phyloP scores from a whole-genome alignment of 2,797 vertebrate genomes.

The Hozukius guyotensis region DNA sequence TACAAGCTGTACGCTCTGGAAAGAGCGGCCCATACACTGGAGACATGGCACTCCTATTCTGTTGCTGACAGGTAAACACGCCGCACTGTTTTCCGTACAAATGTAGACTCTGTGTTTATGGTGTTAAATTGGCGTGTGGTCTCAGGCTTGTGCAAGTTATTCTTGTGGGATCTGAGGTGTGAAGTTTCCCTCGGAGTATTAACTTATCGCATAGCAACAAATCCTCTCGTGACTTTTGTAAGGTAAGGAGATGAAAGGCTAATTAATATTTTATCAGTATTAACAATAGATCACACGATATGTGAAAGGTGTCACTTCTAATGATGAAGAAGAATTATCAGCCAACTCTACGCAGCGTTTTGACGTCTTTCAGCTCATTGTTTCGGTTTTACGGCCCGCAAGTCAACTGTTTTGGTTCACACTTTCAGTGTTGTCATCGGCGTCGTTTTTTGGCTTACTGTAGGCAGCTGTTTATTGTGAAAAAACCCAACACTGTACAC shows the following conservation, averaged over 20 bases:
- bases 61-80: constrained; percentile 85
- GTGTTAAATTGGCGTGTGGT: background rate
- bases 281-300: background rate
- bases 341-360: background rate
- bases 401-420: background rate
- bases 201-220: background rate
- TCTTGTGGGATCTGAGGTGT: constrained; percentile 4
- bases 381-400: background rate
- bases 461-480: background rate
- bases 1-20: constrained; percentile 93
- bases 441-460: background rate
- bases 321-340: background rate
- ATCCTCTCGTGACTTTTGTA: background rate
- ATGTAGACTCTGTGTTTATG: background rate
- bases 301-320: background rate
- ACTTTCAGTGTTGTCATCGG: background rate
- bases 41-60: constrained; percentile 92
- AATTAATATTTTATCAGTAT: background rate
- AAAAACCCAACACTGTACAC: background rate
- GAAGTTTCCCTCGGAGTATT: background rate
- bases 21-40: constrained; percentile 89
- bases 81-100: background rate
- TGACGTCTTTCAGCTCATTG: background rate
- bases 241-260: background rate
- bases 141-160: background rate